Percentiles rank a stretch among this genome's conserved stretches.
These are phyloP conservation scores for Brienomyrus brachyistius DNA, from an alignment of 2,113 vertebrate species.

Conservation along the genomic window DNA sequence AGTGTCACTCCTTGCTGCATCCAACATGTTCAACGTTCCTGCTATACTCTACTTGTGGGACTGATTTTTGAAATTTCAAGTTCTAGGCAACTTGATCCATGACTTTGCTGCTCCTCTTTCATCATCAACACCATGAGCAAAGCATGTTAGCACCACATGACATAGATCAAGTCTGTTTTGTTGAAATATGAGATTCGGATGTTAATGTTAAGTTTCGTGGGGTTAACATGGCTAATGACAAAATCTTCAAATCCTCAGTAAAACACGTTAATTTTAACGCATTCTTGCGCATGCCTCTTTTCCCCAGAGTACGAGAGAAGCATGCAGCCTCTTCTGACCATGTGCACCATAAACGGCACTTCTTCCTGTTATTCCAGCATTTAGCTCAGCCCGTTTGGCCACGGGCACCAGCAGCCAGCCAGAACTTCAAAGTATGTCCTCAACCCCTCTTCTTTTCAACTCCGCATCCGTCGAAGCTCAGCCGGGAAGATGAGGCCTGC, in stretches of 20 bases:
- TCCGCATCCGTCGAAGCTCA: conserved; percentile 5
- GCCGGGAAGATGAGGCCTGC: conserved; percentile 6
- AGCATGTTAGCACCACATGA: neutral
- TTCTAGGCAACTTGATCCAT: neutral
- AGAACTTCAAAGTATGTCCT: conserved; percentile 21
- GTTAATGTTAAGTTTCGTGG: neutral
- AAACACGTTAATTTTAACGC: neutral
- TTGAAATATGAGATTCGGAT: neutral
- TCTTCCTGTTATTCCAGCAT: conserved; percentile 2
- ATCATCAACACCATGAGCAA: neutral
- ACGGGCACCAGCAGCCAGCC: conserved; percentile 6
- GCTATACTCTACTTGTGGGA: no score
- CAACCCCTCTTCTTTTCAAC: conserved; percentile 15
- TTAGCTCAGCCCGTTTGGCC: conserved; percentile 12
- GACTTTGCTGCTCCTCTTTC: neutral
- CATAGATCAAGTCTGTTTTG: neutral
- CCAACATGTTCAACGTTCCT: neutral
- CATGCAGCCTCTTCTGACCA: neutral
- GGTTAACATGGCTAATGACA: neutral
- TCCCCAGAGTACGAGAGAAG: neutral
- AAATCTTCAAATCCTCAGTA: neutral
- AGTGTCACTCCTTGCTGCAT: neutral
- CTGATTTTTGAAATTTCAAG: neutral
- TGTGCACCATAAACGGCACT: neutral
- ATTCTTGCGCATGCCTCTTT: neutral